These are phyloP conservation scores for Hemicordylus capensis DNA, from an alignment of 2,113 vertebrate genomes.

Conservation along the genomic window DNA sequence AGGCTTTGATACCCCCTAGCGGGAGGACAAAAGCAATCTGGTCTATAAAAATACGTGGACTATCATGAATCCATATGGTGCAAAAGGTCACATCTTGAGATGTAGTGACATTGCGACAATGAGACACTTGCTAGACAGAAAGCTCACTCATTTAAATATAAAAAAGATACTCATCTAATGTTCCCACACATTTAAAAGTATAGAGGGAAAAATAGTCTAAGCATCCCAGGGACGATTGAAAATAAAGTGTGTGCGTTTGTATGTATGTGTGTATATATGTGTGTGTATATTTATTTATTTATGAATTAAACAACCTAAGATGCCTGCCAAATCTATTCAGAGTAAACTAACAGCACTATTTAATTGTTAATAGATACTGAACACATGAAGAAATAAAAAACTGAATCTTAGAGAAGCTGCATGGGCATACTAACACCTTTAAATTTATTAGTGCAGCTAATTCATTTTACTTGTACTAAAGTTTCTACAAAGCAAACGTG, in stretches of 20 bases:
- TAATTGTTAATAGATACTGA: constrained; percentile 54
- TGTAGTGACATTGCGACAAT: constrained; percentile 98
- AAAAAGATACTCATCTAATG: constrained; percentile 90
- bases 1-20: constrained; percentile 94
- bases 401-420: constrained; percentile 24
- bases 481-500: constrained; percentile 30
- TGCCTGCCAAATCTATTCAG: constrained; percentile 48
- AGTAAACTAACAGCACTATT: constrained; percentile 56
- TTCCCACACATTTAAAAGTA: constrained; percentile 91
- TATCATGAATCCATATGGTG: constrained; percentile 91
- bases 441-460: constrained; percentile 51
- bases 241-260: too few relatives aligned
- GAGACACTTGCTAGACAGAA: constrained; percentile 92
- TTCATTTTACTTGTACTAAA: constrained; percentile 13
- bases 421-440: constrained; percentile 20
- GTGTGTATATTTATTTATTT: too few relatives aligned
- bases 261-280: too few relatives aligned
- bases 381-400: constrained; percentile 63
- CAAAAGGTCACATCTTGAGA: constrained; percentile 97
- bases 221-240: constrained; percentile 50
- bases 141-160: constrained; percentile 93
- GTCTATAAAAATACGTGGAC: constrained; percentile 79
- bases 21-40: constrained; percentile 89
- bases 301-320: constrained; percentile 50
- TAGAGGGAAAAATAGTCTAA: constrained; percentile 72